These are phyloP conservation scores for Tanytarsus gracilentus DNA, from an alignment of 2,888 invertebrate genomes.

Conservation along the genomic window DNA sequence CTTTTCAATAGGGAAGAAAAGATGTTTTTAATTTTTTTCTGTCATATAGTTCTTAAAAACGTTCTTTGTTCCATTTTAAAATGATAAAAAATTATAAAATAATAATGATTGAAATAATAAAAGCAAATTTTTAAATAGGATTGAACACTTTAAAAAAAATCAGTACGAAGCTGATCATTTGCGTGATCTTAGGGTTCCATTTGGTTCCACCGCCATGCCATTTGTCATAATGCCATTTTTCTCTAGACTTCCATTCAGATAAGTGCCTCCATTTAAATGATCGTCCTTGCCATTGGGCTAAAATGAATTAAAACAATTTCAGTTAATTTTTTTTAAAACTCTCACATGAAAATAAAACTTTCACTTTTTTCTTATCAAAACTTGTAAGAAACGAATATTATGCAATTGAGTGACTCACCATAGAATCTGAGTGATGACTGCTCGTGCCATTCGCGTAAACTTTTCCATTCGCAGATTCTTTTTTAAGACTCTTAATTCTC, in stretches of 20 bases:
- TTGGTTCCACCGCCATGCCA: conserved; percentile 13
- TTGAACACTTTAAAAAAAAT: background rate
- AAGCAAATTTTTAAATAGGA: background rate
- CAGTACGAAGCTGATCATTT: conserved; percentile 14
- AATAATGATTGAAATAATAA: background rate
- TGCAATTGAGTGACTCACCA: conserved; percentile 19
- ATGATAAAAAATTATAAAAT: too few species aligned
- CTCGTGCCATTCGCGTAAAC: conserved; percentile 35
- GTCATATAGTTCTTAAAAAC: too few species aligned
- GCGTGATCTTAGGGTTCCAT: conserved; percentile 21
- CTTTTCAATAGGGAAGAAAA: background rate
- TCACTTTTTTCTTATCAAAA: background rate
- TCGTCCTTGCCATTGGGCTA: background rate
- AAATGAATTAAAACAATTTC: too few species aligned
- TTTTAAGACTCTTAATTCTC: conserved; percentile 15
- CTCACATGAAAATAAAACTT: background rate
- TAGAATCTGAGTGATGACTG: conserved; percentile 32
- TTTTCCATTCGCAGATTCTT: conserved; percentile 30
- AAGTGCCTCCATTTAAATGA: conserved; percentile 18
- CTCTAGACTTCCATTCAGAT: conserved; percentile 22
- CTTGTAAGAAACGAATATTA: background rate
- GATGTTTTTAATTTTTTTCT: too few species aligned
- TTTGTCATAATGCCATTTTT: conserved; percentile 19
- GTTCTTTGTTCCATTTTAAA: too few species aligned
- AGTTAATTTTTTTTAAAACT: background rate